phyloP scores from a whole-genome alignment of 2,113 vertebrate species.

The Rhea americana region DNA sequence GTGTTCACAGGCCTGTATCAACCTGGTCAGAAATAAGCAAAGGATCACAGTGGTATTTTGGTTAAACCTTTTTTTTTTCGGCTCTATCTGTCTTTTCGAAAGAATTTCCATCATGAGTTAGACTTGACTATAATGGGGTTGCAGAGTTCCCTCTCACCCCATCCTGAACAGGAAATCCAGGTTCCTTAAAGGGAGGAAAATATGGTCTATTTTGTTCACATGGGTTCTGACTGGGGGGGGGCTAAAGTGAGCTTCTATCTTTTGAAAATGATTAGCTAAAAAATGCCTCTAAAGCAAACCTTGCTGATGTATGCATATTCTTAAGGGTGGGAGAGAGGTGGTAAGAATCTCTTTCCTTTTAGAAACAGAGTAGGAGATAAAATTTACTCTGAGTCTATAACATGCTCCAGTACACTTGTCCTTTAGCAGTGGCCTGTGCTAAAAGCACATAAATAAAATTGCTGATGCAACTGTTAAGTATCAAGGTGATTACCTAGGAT shows the following conservation, averaged over 20 bases:
- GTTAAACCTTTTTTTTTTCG: background rate
- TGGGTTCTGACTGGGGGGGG: background rate
- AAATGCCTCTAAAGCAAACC: background rate
- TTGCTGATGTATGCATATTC: background rate
- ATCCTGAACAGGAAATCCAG: background rate
- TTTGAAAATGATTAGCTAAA: background rate
- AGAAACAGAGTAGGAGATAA: background rate
- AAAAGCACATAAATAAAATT: slow-evolving; percentile 56
- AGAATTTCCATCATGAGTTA: background rate
- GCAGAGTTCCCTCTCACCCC: background rate
- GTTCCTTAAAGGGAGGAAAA: background rate
- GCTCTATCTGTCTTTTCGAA: background rate
- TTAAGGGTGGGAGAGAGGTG: background rate
- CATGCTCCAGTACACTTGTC: slow-evolving; percentile 42
- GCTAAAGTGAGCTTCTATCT: background rate
- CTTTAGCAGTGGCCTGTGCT: slow-evolving; percentile 51
- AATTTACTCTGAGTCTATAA: background rate
- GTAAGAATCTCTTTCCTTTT: background rate
- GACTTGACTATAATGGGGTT: rapidly evolving
- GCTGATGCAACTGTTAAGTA: slow-evolving; percentile 62
- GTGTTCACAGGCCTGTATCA: background rate
- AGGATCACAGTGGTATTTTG: background rate
- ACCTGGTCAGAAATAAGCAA: background rate
- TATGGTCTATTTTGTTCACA: background rate
- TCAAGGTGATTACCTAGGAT: slow-evolving; percentile 48